phyloP scores from a whole-genome alignment of 2,113 vertebrate genomes.

The Gadus chalcogrammus region DNA sequence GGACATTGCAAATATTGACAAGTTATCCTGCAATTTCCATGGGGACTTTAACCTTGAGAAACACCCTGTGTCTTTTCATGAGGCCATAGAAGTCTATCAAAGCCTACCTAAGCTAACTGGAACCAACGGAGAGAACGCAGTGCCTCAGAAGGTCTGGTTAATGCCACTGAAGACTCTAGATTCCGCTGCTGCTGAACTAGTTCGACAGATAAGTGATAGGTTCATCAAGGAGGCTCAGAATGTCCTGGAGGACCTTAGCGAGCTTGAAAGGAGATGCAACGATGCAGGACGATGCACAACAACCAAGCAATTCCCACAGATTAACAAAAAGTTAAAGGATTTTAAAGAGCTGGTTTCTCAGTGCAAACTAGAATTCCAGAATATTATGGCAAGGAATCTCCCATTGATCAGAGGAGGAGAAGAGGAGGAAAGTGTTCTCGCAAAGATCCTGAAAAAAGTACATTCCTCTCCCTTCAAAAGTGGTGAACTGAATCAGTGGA shows the following conservation, averaged over 20 bases:
- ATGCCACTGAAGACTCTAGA: conserved; percentile 53
- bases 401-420: conserved; percentile 48
- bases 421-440: conserved; percentile 16
- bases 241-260: conserved; percentile 37
- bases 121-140: conserved; percentile 31
- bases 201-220: conserved; percentile 40
- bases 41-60: conserved; percentile 48
- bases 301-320: conserved; percentile 39
- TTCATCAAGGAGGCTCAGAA: conserved; percentile 27
- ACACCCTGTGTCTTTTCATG: conserved; percentile 40
- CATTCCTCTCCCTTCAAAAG: not conserved
- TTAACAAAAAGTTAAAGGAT: conserved; percentile 27
- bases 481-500: conserved; percentile 29
- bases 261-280: conserved; percentile 41
- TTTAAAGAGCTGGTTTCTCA: conserved; percentile 16
- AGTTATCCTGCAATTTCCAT: conserved; percentile 56
- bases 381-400: conserved; percentile 1
- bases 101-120: conserved; percentile 51
- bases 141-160: conserved; percentile 66
- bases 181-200: conserved; percentile 41
- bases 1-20: conserved; percentile 6
- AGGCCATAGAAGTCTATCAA: conserved; percentile 54
- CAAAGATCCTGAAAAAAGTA: conserved; percentile 13
- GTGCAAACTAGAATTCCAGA: conserved; percentile 16
- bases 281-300: conserved; percentile 34